Conservation (phyloP, 2,888 invertebrate genomes). For the Phania funesta region DNA sequence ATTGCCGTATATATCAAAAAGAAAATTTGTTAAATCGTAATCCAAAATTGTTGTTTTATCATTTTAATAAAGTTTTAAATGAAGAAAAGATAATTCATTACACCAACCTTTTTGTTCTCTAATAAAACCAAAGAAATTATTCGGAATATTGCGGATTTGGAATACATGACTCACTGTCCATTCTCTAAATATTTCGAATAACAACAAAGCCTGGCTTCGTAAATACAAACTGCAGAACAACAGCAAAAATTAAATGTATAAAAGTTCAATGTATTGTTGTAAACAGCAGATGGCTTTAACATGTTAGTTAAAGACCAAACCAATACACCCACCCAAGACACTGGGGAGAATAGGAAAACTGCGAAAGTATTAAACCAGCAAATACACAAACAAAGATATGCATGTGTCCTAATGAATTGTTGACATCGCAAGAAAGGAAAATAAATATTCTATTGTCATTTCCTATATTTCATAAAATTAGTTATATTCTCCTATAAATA, state of each 20-base stretch:
- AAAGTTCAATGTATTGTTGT: slow-evolving; percentile 49
- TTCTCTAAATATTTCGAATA: neutral
- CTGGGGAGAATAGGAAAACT: neutral
- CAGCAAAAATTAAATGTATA: neutral
- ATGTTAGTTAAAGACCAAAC: neutral
- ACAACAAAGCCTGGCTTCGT: neutral
- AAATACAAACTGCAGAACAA: neutral
- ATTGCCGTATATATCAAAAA: too few relatives aligned
- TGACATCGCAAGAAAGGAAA: neutral
- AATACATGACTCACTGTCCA: too few relatives aligned
- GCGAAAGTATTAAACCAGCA: neutral
- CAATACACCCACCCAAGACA: slow-evolving; percentile 6
- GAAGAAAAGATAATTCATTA: too few relatives aligned
- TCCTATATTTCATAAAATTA: neutral
- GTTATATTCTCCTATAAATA: neutral
- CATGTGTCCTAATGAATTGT: neutral
- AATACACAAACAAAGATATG: neutral
- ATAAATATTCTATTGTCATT: neutral
- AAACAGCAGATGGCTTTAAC: slow-evolving; percentile 8
- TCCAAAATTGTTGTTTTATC: too few relatives aligned
- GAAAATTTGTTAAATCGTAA: too few relatives aligned
- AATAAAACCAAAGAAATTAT: too few relatives aligned
- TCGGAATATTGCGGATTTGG: too few relatives aligned
- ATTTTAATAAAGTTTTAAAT: too few relatives aligned
- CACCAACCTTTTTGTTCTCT: too few relatives aligned